phyloP scores from a whole-genome alignment of 2,888 invertebrate genomes.

The Geotrupes spiniger region DNA sequence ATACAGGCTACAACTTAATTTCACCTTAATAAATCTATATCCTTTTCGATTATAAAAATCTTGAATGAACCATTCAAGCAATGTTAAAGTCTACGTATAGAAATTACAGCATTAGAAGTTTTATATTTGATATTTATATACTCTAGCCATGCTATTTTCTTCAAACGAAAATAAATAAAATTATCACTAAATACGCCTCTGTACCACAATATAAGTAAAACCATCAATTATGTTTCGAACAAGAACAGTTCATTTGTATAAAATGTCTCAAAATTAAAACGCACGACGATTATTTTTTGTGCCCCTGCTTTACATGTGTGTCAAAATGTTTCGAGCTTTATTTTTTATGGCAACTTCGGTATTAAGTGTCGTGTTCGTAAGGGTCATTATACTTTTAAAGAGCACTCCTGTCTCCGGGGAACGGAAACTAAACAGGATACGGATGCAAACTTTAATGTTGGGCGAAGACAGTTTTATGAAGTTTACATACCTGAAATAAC shows the following conservation, averaged over 20 bases:
- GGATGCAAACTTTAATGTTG: slow-evolving; percentile 10
- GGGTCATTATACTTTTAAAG: no score
- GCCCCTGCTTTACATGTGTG: slow-evolving; percentile 20
- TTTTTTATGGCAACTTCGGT: neutral
- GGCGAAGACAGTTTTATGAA: slow-evolving; percentile 16
- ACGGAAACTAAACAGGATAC: slow-evolving; percentile 10
- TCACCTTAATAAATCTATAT: no score
- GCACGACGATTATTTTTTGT: slow-evolving; percentile 17
- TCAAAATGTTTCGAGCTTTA: slow-evolving; percentile 15
- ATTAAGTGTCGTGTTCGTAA: no score
- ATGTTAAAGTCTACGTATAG: no score
- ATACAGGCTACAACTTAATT: no score
- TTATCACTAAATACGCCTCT: slow-evolving; percentile 5
- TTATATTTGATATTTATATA: no score
- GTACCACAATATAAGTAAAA: neutral
- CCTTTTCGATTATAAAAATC: no score
- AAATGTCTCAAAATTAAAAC: slow-evolving; percentile 20
- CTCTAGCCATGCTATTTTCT: no score
- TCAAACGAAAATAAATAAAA: no score
- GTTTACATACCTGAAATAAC: neutral
- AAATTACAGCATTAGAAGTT: no score
- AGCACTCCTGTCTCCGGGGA: neutral
- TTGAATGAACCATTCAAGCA: no score
- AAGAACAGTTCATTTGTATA: slow-evolving; percentile 10
- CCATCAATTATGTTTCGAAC: slow-evolving; percentile 11